Conservation (phyloP, 2,113 vertebrate genomes). For the Pipa parva region DNA sequence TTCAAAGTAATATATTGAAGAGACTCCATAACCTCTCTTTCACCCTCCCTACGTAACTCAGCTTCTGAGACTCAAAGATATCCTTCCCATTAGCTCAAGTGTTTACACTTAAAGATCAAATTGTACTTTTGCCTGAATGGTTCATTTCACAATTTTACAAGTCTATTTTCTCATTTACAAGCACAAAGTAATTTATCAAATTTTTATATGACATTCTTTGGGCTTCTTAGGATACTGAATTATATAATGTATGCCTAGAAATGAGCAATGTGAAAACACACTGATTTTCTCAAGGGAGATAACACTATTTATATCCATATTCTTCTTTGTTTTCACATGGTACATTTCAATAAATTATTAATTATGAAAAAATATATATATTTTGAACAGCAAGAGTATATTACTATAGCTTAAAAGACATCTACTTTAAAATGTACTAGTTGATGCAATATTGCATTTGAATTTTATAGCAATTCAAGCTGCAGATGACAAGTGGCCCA, state of each 20-base stretch:
- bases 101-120: slow-evolving; percentile 74
- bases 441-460: neutral
- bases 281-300: slow-evolving; percentile 59
- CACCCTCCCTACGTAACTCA: slow-evolving; percentile 79
- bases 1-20: slow-evolving; percentile 88
- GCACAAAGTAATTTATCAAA: slow-evolving; percentile 65
- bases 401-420: slow-evolving; percentile 54
- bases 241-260: slow-evolving; percentile 57
- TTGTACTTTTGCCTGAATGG: slow-evolving; percentile 71
- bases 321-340: slow-evolving; percentile 57
- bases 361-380: slow-evolving; percentile 69
- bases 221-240: slow-evolving; percentile 61
- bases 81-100: slow-evolving; percentile 77
- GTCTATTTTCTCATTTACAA: slow-evolving; percentile 71
- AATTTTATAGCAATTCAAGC: neutral
- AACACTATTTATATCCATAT: slow-evolving; percentile 64
- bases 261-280: slow-evolving; percentile 57
- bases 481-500: neutral
- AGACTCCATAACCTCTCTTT: slow-evolving; percentile 87
- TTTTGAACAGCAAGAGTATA: slow-evolving; percentile 59
- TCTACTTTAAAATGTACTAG: slow-evolving; percentile 32
- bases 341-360: slow-evolving; percentile 76
- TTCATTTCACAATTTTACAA: slow-evolving; percentile 72
- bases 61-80: slow-evolving; percentile 71
- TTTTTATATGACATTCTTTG: slow-evolving; percentile 67